Evolutionary conservation across 2,797 vertebrate genomes (phyloP), one percentile per base, ranked within the genome.

Genomic region (Enteromius radiatus): DNA sequence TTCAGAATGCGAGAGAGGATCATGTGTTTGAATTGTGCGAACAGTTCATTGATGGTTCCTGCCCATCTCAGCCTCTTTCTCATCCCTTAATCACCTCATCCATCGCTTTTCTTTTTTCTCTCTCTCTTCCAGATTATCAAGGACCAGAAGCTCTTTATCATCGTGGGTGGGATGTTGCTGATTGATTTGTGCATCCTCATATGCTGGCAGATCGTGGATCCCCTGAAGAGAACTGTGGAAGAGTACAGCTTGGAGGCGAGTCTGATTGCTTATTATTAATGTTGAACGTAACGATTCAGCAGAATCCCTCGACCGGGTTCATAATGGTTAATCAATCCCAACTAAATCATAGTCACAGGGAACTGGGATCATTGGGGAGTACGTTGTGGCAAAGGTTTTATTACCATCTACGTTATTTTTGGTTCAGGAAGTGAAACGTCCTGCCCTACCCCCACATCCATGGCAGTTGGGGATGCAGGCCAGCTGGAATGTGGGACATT

Each of bases 201-300:
- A 93, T 99, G 97, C 95, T 99, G 98, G 98, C 98, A 99, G 94
- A 96, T 99, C 68, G 97, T 99, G 90, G 98, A 99, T 91, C 98
- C 98, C 17, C 95, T 99, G 88, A 97, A 95, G 91, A 97, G 97
- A 92, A 99, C 97, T 0, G 98, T 98, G 89, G 98, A 99, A 93
- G 94, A 96, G 85, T 99, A 99, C 95, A 98, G 96, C 95, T 94
- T 99, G 94, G 98, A 99, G 98, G 98, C 98, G 89, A 87, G 96
- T 90, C 80, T 81, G 21, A n/a, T 41, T 76, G 81, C 73, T 76
- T 76, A 82, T 65, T 82, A 56, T 83, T 68, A 83, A 77, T 83
- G 52, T 83, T 49, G 41, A 61, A 61, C 77, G 26, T 43, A 76
- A 69, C 12, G 52, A 77, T 83, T 77, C 54, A 47, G 65, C 81